phyloP scores from a whole-genome alignment of 2,113 vertebrate species.

The Sialia sialis region DNA sequence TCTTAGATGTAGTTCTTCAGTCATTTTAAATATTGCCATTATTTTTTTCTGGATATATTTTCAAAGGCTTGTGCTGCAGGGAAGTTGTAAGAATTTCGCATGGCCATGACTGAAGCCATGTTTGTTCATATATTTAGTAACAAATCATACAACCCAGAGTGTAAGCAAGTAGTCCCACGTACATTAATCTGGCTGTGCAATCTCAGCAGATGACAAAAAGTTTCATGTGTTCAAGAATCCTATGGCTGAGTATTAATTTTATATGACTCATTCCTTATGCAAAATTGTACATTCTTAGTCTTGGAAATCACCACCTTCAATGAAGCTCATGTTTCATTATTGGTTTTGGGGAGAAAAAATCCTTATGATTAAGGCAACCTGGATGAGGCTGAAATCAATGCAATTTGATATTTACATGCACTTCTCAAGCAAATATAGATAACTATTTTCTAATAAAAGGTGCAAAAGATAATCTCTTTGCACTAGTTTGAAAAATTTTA shows the following conservation, averaged over 20 bases:
- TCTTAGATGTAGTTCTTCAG: not conserved
- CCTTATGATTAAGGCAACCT: not conserved
- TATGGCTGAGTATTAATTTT: not conserved
- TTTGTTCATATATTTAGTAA: not conserved
- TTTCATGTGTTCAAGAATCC: not conserved
- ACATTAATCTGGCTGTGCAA: not conserved
- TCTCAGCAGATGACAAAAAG: not conserved
- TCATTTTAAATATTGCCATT: not conserved
- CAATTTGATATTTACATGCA: not conserved
- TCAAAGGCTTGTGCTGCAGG: not conserved
- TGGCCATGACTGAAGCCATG: not conserved
- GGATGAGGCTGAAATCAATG: not conserved
- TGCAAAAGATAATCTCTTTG: not conserved
- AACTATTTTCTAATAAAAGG: not conserved
- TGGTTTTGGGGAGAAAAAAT: not conserved
- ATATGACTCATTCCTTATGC: not conserved
- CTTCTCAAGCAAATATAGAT: not conserved
- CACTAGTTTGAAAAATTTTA: not conserved
- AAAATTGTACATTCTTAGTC: not conserved
- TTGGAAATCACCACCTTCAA: not conserved
- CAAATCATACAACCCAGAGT: not conserved
- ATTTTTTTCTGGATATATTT: not conserved
- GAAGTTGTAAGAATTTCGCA: not conserved
- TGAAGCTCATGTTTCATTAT: not conserved
- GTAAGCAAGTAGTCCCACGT: not conserved